Evolutionary conservation across 2,113 vertebrate species (phyloP).

Genomic region (Arenaria interpres): DNA sequence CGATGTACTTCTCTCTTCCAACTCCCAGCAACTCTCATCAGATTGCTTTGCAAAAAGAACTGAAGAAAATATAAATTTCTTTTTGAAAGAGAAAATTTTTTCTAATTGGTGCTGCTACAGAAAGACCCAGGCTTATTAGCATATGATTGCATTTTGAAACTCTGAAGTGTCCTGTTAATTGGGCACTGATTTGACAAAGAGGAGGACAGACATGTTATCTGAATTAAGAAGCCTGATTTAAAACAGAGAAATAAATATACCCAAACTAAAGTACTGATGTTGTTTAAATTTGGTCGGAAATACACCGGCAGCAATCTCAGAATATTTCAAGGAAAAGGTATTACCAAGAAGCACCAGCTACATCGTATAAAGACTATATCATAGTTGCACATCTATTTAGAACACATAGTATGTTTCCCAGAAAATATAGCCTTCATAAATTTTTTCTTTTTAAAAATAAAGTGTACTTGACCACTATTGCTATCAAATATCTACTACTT

Average conservation of each 20-base stretch:
- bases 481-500: neutral
- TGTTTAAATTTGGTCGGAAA: neutral
- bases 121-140: constrained; percentile 15
- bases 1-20: neutral
- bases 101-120: neutral
- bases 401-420: neutral
- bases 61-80: neutral
- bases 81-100: neutral
- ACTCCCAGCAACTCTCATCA: neutral
- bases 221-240: constrained; percentile 18
- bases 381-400: neutral
- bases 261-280: neutral
- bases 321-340: neutral
- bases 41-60: neutral
- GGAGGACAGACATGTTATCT: neutral
- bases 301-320: neutral
- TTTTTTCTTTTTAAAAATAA: neutral
- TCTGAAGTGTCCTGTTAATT: constrained; percentile 33
- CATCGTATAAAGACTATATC: rapidly evolving
- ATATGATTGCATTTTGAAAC: neutral
- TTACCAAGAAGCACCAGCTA: neutral
- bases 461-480: neutral
- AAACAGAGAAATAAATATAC: neutral
- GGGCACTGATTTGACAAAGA: constrained; percentile 16
- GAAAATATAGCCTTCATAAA: neutral